Percentiles rank a stretch among this genome's conserved stretches.
Evolutionary conservation across 1,140 invertebrate genomes (phyloP).

Genomic region (Drosophila biarmipes): DNA sequence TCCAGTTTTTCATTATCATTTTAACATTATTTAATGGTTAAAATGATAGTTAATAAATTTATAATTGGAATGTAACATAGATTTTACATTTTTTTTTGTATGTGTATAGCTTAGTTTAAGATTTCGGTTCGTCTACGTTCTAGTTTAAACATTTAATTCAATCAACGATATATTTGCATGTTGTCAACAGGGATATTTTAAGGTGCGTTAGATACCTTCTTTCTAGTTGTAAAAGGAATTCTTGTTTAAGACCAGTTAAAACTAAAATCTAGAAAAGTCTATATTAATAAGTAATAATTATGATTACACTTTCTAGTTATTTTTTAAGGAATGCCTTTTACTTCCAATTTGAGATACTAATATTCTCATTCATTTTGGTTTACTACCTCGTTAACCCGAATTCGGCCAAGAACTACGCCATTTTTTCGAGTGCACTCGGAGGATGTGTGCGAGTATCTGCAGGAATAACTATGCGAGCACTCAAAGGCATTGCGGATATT

Average conservation of each 20-base stretch:
- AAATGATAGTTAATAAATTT: no score
- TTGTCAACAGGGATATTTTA: background rate
- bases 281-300: no score
- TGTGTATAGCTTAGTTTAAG: background rate
- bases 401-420: accelerated
- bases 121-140: background rate
- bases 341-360: no score
- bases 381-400: background rate
- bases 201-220: background rate
- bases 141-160: background rate
- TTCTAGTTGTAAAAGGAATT: background rate
- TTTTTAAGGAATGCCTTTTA: no score
- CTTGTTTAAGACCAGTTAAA: background rate
- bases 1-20: no score
- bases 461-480: constrained; percentile 62
- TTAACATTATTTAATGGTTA: no score
- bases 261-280: no score
- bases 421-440: constrained; percentile 21
- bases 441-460: constrained; percentile 41
- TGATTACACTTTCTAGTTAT: no score
- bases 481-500: constrained; percentile 77
- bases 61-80: no score
- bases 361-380: background rate
- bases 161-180: background rate
- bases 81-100: no score